Percentiles rank a stretch among this genome's conserved stretches.
Conservation (phyloP, 2,797 vertebrate genomes). For the Melanotaenia pygmaea region DNA sequence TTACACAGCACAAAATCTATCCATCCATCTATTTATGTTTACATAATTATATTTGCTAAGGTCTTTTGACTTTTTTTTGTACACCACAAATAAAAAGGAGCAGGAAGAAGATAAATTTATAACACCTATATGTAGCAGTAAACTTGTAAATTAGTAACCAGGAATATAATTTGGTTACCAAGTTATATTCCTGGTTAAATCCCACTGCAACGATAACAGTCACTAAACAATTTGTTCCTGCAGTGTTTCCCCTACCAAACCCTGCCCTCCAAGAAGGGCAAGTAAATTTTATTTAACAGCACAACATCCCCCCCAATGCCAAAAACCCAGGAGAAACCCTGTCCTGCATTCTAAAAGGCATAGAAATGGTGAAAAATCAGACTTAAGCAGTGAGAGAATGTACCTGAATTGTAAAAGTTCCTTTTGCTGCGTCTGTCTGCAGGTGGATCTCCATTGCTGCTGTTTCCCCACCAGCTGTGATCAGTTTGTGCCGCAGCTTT, state of each 20-base stretch:
- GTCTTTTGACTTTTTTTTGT: too few species aligned
- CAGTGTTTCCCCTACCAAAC: not conserved
- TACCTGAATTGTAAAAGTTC: slow-evolving; percentile 96
- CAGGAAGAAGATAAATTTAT: too few species aligned
- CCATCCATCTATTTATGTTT: too few species aligned
- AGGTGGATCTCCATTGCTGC: slow-evolving; percentile 95
- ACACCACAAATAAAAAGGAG: too few species aligned
- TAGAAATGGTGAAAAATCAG: not conserved
- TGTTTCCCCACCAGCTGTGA: slow-evolving; percentile 82
- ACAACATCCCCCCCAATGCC: too few species aligned
- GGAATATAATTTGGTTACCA: not conserved
- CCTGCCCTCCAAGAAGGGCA: too few species aligned
- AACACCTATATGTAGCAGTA: too few species aligned
- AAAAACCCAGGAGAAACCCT: too few species aligned
- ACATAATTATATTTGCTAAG: too few species aligned
- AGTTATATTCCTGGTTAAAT: not conserved
- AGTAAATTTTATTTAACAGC: too few species aligned
- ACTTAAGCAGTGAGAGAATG: not conserved
- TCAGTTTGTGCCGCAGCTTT: slow-evolving; percentile 90
- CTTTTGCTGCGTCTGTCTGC: slow-evolving; percentile 86
- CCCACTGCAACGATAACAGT: not conserved
- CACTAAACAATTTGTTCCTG: not conserved
- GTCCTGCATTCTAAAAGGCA: not conserved
- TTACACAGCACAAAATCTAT: not conserved
- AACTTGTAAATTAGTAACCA: not conserved